Evolutionary conservation across 2,888 invertebrate genomes (phyloP), one percentile per base, ranked within the genome.

Genomic region (Gymnosoma rotundatum): DNA sequence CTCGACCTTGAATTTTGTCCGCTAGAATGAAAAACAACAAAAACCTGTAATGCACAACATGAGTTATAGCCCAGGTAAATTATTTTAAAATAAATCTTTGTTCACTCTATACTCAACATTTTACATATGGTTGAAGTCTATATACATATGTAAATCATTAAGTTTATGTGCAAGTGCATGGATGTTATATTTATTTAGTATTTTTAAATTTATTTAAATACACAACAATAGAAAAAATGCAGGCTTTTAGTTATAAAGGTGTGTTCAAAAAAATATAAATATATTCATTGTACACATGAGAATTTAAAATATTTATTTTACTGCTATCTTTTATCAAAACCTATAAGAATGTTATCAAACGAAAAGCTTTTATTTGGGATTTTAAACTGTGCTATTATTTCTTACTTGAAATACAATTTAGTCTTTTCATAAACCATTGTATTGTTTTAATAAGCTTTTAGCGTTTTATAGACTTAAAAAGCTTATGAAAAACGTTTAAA

Each of bases 1-100:
- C 72, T 81, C 78, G 81, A 78, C 84, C 84, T 84, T 84, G 81
- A 84, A 70, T 60, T 74, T 61, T 84, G 78, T 78, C 81, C 84
- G 72, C 83, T 80, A 69, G 66, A 56, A 61, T 56, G 38, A 80
- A 67, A 50, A 63, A 61, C 48, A 61, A 52, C 54, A 79, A 78
- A 38, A 50, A 66, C 45, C 45, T 18, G 14, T 21, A 56, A 42
- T 18, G 63, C 58, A 72, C 60, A 79, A 60, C 16, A 72, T 64
- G 72, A 64, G 72, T 78, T 50, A 25, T 66, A 38, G 50, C 52
- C 25, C 81, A 82, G 81, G 81, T 82, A 82, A 70, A 75, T 81
- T 81, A 74, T 81, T 74, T 54, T 63, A 69, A 75, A n/a, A 67
- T 14, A 79, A 79, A 79, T 79, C 60, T 52, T 32, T 66, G 14